A percentile compares a stretch with the other conserved stretches of the same genome.
phyloP scores from a whole-genome alignment of 2,888 invertebrate species.

The Pachymerium ferrugineum region DNA sequence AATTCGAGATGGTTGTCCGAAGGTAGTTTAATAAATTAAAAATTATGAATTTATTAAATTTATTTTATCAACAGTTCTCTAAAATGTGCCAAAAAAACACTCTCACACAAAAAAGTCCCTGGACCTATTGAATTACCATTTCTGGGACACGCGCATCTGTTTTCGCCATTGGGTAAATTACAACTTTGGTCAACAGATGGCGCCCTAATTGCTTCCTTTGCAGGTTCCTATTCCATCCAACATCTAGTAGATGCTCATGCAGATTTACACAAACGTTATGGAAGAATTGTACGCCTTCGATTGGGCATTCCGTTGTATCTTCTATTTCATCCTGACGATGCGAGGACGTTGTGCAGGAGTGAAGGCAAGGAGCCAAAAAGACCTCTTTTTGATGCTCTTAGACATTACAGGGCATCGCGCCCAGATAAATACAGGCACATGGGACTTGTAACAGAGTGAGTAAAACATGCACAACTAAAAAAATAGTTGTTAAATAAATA shows the following conservation, averaged over 20 bases:
- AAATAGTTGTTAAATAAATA: slow-evolving; percentile 35
- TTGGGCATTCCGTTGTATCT: slow-evolving; percentile 51
- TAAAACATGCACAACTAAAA: not conserved
- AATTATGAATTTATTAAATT: too few species aligned
- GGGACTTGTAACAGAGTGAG: slow-evolving; percentile 55
- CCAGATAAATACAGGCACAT: slow-evolving; percentile 48
- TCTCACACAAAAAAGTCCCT: slow-evolving; percentile 44
- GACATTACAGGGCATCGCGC: slow-evolving; percentile 50
- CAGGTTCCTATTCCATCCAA: slow-evolving; percentile 46
- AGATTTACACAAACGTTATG: slow-evolving; percentile 50
- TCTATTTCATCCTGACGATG: slow-evolving; percentile 52
- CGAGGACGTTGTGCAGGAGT: slow-evolving; percentile 50
- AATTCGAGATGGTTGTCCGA: too few species aligned
- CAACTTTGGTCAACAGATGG: slow-evolving; percentile 33
- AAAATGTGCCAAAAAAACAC: too few species aligned
- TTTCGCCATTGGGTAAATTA: slow-evolving; percentile 39
- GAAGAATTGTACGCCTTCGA: slow-evolving; percentile 51
- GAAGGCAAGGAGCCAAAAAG: slow-evolving; percentile 54
- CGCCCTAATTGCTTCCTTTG: too few species aligned
- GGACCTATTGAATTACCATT: slow-evolving; percentile 44
- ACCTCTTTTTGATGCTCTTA: slow-evolving; percentile 54
- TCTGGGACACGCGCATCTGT: slow-evolving; percentile 43
- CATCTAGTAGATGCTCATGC: slow-evolving; percentile 50
- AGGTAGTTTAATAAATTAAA: too few species aligned
- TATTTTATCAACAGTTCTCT: not conserved